Base-by-base conservation (phyloP, 1,140 invertebrate species). In the Ectropis grisescens region DNA sequence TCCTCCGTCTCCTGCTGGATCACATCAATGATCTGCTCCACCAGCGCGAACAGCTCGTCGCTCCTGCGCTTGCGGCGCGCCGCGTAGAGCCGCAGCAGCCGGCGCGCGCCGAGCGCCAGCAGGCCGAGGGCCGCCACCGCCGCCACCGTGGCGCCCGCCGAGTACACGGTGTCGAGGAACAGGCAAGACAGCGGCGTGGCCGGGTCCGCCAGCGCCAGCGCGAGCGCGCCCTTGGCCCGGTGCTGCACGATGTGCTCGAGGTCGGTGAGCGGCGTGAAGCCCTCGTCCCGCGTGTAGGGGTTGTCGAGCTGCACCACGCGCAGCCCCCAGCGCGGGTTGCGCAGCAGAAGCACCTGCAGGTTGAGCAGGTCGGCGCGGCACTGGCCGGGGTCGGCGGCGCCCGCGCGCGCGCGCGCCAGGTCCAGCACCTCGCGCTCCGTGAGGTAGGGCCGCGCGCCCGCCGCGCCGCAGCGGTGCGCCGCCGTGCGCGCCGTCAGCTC, bases 251-350 rank as follows among this genome's bases (percentile, higher is more conserved):
- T 61, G 52, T 85, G 53, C 33, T 89, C 86, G 71, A 71, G 68
- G 4, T 58, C 55, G 7, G 44, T 42, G 1, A 83, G 46, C 0
- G 58, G 42, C 2, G 46, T 33, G 37, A 54, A 70, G 5, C 70
- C 66, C 28, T 49, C 57, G 55, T 67, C 64, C 42, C 71, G 58
- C 9, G 58, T 58, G 41, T 75, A 79, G 15, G 61, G 26, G 16
- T 56, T 82, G 22, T 68, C 64, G 9, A 59, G 43, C 48, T 88
- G 83, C 12, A 88, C 67, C 1, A 89, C 66, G 47, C 81, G 79
- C 6, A 91, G 81, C 8, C 86, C 87, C 90, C 90, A 91, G 41
- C 87, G 83, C 0, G 89, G 87, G 69, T 91, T 92, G 28, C 85
- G 83, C n/a, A 87, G 81, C 8, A 89, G 82, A 9, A 92, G 65